Percentiles rank a stretch among this genome's conserved stretches.
phyloP scores from a whole-genome alignment of 2,113 vertebrate species.

The Pithys albifrons region DNA sequence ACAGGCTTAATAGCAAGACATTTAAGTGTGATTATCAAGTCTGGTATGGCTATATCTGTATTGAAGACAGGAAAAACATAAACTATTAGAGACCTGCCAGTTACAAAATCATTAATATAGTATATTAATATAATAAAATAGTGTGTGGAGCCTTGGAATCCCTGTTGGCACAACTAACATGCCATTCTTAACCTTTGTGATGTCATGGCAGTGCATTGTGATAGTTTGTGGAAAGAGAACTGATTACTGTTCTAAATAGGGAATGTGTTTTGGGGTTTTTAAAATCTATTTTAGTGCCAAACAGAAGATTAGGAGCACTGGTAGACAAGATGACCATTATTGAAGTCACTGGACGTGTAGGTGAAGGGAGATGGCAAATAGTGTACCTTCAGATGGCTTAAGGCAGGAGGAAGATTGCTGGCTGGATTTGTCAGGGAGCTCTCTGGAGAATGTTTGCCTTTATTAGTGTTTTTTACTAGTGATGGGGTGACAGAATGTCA shows the following conservation, averaged over 20 bases:
- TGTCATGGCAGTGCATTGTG: background rate
- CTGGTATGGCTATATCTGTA: background rate
- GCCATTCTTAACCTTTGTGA: background rate
- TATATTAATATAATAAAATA: background rate
- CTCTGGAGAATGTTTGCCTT: slow-evolving; percentile 23
- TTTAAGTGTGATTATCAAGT: background rate
- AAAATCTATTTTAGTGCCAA: background rate
- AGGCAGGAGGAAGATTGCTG: background rate
- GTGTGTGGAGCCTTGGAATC: background rate
- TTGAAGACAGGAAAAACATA: background rate
- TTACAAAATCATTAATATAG: background rate
- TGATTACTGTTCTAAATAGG: background rate
- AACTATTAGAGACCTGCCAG: background rate
- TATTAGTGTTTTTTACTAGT: slow-evolving; percentile 12
- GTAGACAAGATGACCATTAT: background rate
- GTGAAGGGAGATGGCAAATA: background rate
- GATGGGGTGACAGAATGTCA: slow-evolving; percentile 17
- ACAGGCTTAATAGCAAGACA: background rate
- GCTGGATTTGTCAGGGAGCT: background rate
- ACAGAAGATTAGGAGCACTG: background rate
- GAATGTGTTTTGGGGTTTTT: background rate
- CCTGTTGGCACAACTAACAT: background rate
- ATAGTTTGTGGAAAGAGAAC: background rate
- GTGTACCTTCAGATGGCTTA: background rate
- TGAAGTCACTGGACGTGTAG: background rate